phyloP scores from a whole-genome alignment of 2,113 vertebrate genomes.

The Symphodus melops region DNA sequence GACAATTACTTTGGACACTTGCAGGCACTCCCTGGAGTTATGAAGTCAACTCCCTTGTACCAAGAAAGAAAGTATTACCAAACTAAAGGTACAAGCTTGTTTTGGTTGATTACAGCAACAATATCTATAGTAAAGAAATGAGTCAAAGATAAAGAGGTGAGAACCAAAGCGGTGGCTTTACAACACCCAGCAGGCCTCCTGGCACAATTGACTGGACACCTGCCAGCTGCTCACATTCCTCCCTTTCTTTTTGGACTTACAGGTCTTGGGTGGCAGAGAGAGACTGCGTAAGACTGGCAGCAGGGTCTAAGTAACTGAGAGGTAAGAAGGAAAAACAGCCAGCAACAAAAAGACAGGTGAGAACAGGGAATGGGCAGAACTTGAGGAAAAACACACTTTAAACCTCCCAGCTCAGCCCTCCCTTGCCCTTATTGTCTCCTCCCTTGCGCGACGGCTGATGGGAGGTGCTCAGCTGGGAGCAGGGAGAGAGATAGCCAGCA shows the following conservation, averaged over 20 bases:
- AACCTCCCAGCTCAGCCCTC: conserved; percentile 57
- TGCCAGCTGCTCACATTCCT: conserved; percentile 81
- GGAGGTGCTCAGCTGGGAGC: conserved; percentile 62
- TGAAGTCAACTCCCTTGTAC: no score
- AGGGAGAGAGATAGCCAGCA: conserved; percentile 32
- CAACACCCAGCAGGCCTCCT: conserved; percentile 37
- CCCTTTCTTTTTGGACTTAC: conserved; percentile 56
- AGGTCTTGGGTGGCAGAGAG: conserved; percentile 53
- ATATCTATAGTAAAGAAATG: background rate
- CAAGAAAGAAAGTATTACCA: background rate
- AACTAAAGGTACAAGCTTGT: background rate
- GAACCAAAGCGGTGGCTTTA: conserved; percentile 49
- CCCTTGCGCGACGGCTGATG: conserved; percentile 52
- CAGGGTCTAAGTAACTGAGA: conserved; percentile 28
- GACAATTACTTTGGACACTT: no score
- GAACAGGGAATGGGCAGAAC: conserved; percentile 10
- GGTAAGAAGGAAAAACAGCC: conserved; percentile 2
- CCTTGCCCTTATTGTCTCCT: conserved; percentile 58
- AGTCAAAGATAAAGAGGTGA: conserved; percentile 42
- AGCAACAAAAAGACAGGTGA: conserved; percentile 43
- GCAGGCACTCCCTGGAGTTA: no score
- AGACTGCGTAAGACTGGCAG: conserved; percentile 42
- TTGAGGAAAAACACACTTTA: conserved; percentile 27
- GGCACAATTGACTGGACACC: conserved; percentile 67
- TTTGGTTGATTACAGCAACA: conserved; percentile 12